Evolutionary conservation across 30 jellyfish, hydroid and myxozoan species (phyloP), one percentile per base, ranked within the genome.

Genomic region (Aurelia coerulea): DNA sequence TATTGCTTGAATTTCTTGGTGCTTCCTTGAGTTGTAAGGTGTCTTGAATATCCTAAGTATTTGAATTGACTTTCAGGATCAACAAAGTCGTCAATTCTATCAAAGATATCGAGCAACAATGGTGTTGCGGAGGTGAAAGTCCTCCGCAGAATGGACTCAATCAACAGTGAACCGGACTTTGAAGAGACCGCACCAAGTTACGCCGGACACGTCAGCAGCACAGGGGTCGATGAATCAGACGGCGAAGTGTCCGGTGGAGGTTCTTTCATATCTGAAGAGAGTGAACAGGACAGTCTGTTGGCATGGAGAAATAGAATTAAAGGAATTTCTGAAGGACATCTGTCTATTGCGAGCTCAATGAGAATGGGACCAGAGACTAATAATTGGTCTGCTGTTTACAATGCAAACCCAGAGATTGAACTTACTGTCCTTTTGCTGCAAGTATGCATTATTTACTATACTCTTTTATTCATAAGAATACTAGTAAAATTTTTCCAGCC

Each of bases 391-490:
- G 58, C 58, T 12, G 67, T 86, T 59, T 86, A 73, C 75, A 56
- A 78, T 78, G 81, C 84, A 0, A 35, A 73, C 82, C 95, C 95
- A 0, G 95, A 86, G 19, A 76, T 86, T 17, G 89, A 86, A 58
- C 81, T 86, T 23, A 86, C 88, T 15, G 86, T 73, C 18, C 73
- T 73, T 50, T 86, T 86, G 52, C 65, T 86, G 17, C 87, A 86
- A 87, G 95, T 77, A 4, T 0, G 90, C 29, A 0, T 23, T 23
- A 23, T 23, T 23, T 23, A 23, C 29, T 23, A 23, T 23, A 23
- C 29, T 23, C 29, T 23, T 23, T 23, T 23, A 23, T 23, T 23
- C 29, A 23, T 23, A 23, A 23, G 29, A 23, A 23, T 23, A 23
- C 29, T 23, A 23, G 29, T 23, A 23, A 23, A 23, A 23, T 23